A percentile compares a stretch with the other conserved stretches of the same genome.
Conservation (phyloP, 2,797 vertebrate species). For the Ispidina lecontei region DNA sequence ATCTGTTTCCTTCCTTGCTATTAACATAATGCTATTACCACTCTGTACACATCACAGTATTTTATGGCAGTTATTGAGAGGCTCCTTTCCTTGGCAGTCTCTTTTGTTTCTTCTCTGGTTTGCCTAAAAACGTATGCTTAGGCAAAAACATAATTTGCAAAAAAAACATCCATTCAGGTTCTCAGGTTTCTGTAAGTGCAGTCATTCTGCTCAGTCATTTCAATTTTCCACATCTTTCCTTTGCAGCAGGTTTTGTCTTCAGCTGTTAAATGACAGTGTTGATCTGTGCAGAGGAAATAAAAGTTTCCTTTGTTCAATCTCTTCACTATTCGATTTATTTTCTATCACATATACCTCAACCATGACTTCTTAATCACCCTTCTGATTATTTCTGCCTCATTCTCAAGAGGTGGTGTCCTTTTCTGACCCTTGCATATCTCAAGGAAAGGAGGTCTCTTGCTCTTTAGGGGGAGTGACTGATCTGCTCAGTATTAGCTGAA, state of each 20-base stretch:
- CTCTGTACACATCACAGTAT: not conserved
- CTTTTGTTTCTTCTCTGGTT: not conserved
- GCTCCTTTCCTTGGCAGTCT: not conserved
- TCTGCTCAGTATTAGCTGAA: not conserved
- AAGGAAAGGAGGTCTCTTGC: not conserved
- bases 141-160: not conserved
- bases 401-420: not conserved
- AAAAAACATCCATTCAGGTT: not conserved
- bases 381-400: not conserved
- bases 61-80: not conserved
- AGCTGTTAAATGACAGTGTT: not conserved
- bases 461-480: not conserved
- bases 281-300: not conserved
- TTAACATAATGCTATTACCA: not conserved
- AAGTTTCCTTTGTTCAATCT: not conserved
- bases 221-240: not conserved
- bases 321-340: not conserved
- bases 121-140: not conserved
- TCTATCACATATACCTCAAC: not conserved
- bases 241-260: not conserved
- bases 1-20: conserved; percentile 2
- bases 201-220: not conserved
- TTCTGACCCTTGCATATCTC: not conserved
- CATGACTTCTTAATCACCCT: not conserved
- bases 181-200: not conserved